A percentile compares a stretch with the other conserved stretches of the same genome.
phyloP scores from a whole-genome alignment of 2,888 invertebrate species.

The Romanomermis culicivorax region DNA sequence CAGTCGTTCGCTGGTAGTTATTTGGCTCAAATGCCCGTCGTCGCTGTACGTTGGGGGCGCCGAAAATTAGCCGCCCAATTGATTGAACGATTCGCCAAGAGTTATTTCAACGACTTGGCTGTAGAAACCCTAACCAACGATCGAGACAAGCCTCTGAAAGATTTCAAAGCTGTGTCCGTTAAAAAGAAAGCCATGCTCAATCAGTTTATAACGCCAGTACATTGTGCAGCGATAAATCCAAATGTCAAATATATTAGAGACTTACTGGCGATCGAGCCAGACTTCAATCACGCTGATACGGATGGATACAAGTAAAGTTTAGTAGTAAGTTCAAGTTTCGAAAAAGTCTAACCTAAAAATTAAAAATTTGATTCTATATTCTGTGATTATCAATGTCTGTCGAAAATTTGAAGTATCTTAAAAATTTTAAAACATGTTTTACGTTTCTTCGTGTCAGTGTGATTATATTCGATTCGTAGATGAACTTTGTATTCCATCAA shows the following conservation, averaged over 20 bases:
- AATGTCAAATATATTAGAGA: constrained; percentile 30
- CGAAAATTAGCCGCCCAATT: constrained; percentile 31
- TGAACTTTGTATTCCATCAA: too few species aligned
- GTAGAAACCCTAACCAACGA: constrained; percentile 28
- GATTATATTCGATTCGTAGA: too few species aligned
- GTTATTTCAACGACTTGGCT: constrained; percentile 30
- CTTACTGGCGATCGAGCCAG: constrained; percentile 32
- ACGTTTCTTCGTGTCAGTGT: too few species aligned
- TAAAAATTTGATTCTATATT: too few species aligned
- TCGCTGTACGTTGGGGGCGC: constrained; percentile 32
- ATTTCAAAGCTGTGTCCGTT: constrained; percentile 28
- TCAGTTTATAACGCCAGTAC: constrained; percentile 35
- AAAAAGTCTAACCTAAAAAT: constrained; percentile 32
- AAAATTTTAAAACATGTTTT: too few species aligned
- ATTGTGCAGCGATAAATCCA: constrained; percentile 37
- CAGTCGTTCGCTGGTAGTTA: not conserved
- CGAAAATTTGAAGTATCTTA: too few species aligned
- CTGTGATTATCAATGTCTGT: too few species aligned
- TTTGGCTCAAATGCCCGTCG: constrained; percentile 18
- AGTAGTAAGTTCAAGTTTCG: too few species aligned
- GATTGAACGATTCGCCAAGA: constrained; percentile 25
- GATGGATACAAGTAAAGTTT: not conserved
- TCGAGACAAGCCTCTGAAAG: constrained; percentile 28
- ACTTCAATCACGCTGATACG: constrained; percentile 24
- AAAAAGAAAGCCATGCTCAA: constrained; percentile 29